phyloP scores from a whole-genome alignment of 1,140 invertebrate genomes.

The Sycobia sp. region DNA sequence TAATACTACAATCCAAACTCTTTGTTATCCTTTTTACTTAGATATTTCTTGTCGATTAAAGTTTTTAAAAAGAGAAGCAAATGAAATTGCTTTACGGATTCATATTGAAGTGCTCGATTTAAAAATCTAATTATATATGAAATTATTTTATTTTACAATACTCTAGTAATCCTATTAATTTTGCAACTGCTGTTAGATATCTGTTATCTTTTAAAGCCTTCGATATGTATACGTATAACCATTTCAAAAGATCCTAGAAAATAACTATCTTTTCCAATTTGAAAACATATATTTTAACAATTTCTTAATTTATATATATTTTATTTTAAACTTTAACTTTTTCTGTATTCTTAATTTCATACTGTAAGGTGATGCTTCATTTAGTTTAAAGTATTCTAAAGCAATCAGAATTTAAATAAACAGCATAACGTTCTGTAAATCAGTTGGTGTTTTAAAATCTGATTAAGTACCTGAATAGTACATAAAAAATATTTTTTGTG shows the following conservation, averaged over 20 bases:
- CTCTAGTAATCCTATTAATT: background rate
- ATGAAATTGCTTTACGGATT: conserved; percentile 7
- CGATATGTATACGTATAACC: background rate
- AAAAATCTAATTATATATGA: conserved; percentile 3
- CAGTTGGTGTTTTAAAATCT: no score
- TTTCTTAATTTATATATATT: background rate
- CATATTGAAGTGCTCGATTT: background rate
- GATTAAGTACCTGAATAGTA: no score
- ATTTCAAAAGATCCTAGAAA: conserved; percentile 8
- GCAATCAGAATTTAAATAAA: no score
- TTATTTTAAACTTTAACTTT: background rate
- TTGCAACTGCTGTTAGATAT: no score
- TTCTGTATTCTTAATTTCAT: no score
- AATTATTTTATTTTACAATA: conserved; percentile 2
- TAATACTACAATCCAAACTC: background rate
- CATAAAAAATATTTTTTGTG: no score
- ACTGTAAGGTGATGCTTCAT: no score
- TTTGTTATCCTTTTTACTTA: no score
- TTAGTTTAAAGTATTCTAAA: no score
- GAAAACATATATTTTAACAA: background rate
- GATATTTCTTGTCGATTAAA: conserved; percentile 12
- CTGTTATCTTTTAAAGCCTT: no score
- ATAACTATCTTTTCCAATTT: conserved; percentile 12
- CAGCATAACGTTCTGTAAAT: no score
- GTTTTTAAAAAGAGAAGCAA: conserved; percentile 4